Conservation (phyloP, 2,888 invertebrate species). For the Nemapogon koenigi region DNA sequence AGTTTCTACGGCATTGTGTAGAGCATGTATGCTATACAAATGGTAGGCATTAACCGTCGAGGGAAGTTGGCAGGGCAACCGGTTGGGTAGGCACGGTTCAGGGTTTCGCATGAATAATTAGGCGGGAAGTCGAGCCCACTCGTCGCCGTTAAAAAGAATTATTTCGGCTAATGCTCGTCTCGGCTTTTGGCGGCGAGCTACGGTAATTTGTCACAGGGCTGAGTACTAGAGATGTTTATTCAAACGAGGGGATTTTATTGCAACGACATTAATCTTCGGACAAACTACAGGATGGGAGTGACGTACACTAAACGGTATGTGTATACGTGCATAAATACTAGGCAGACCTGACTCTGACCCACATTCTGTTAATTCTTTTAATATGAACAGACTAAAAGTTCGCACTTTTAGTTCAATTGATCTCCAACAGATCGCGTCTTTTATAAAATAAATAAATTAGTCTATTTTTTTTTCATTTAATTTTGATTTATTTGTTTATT, state of each 20-base stretch:
- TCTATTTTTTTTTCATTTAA: too few relatives aligned
- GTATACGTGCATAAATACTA: too few relatives aligned
- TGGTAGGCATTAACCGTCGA: conserved; percentile 1
- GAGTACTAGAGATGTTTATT: conserved; percentile 50
- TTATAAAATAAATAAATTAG: too few relatives aligned
- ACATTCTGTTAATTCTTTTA: too few relatives aligned
- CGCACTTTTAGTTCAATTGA: too few relatives aligned
- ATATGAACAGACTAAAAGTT: too few relatives aligned
- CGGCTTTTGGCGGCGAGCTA: conserved; percentile 43
- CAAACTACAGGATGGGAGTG: conserved; percentile 42
- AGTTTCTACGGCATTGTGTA: conserved; percentile 3
- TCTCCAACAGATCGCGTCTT: too few relatives aligned
- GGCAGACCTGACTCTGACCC: too few relatives aligned
- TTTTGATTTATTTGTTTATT: too few relatives aligned
- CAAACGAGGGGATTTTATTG: conserved; percentile 60
- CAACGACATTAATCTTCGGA: conserved; percentile 52
- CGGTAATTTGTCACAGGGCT: conserved; percentile 53
- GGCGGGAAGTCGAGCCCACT: conserved; percentile 33
- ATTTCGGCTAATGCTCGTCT: conserved; percentile 48
- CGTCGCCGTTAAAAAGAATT: conserved; percentile 46
- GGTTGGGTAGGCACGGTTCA: conserved; percentile 17
- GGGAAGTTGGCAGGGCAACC: conserved; percentile 10
- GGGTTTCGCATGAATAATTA: conserved; percentile 42
- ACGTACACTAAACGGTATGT: too few relatives aligned
- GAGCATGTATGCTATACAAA: neutral